Conservation (phyloP, 1,140 invertebrate genomes). For the Drosophila tani region DNA sequence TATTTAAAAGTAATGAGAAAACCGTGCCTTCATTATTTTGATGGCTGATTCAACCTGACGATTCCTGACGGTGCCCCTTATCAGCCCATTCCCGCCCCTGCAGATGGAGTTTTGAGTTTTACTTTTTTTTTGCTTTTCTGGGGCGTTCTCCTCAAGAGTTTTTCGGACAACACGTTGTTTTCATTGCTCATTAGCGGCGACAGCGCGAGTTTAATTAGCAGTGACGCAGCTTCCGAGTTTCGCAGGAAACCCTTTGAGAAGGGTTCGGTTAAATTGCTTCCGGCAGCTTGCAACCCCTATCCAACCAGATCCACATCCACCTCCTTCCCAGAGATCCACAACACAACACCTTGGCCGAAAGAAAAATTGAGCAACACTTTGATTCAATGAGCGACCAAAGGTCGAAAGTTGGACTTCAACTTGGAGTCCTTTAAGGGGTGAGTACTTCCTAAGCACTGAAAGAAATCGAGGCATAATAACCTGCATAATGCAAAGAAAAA, state of each 20-base stretch:
- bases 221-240: conserved; percentile 69
- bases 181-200: conserved; percentile 84
- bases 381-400: conserved; percentile 76
- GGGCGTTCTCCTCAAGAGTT: conserved; percentile 9
- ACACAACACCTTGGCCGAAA: conserved; percentile 62
- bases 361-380: conserved; percentile 78
- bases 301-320: conserved; percentile 1
- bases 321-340: conserved; percentile 22
- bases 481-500: too few species aligned
- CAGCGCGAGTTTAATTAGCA: conserved; percentile 83
- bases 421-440: background rate
- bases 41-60: conserved; percentile 81
- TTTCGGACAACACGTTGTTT: conserved; percentile 78
- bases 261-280: conserved; percentile 72
- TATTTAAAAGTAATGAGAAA: conserved; percentile 75
- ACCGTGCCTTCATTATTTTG: conserved; percentile 78
- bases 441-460: background rate
- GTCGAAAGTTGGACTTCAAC: conserved; percentile 32
- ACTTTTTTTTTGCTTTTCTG: background rate
- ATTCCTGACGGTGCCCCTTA: conserved; percentile 50
- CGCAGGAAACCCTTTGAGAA: conserved; percentile 56
- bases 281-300: conserved; percentile 60
- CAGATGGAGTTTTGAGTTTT: conserved; percentile 17
- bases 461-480: background rate
- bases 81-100: conserved; percentile 59